A percentile compares a stretch with the other conserved stretches of the same genome.
Evolutionary conservation across 2,888 invertebrate genomes (phyloP).

Genomic region (Chironomus tentans): DNA sequence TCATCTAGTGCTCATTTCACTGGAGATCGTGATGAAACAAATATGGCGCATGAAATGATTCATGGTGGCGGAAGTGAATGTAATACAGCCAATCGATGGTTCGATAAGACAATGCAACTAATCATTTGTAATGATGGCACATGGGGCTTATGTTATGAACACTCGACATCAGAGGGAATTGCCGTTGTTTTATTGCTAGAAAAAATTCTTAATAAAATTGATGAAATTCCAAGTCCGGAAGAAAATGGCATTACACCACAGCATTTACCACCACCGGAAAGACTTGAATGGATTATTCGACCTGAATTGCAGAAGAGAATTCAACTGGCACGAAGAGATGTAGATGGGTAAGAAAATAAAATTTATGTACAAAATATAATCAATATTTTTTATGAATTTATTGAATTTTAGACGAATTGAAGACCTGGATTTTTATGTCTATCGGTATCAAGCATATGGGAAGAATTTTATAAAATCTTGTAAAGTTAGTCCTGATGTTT

Average conservation of each 20-base stretch:
- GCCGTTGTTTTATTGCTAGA: constrained; percentile 44
- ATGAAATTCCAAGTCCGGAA: constrained; percentile 48
- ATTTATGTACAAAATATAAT: not conserved
- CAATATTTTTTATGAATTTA: not conserved
- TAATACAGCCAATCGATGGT: constrained; percentile 94
- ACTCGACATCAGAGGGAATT: constrained; percentile 84
- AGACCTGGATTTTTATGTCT: constrained; percentile 82
- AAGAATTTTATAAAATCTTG: constrained; percentile 89
- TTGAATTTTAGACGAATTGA: constrained; percentile 57
- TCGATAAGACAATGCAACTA: constrained; percentile 94
- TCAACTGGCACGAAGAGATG: constrained; percentile 55
- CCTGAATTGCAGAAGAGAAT: constrained; percentile 50
- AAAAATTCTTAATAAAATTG: constrained; percentile 47
- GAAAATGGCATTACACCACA: constrained; percentile 51
- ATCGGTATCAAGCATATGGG: constrained; percentile 80
- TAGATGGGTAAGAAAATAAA: constrained; percentile 54
- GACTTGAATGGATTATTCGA: constrained; percentile 59
- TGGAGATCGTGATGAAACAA: constrained; percentile 61
- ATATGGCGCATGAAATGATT: constrained; percentile 76
- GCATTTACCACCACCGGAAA: constrained; percentile 63
- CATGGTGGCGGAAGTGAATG: constrained; percentile 82
- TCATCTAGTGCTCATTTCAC: constrained; percentile 41
- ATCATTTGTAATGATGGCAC: constrained; percentile 85
- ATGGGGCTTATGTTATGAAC: constrained; percentile 93
- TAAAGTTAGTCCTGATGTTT: constrained; percentile 93